Conservation (phyloP, 2,113 vertebrate species). For the Cervus canadensis region DNA sequence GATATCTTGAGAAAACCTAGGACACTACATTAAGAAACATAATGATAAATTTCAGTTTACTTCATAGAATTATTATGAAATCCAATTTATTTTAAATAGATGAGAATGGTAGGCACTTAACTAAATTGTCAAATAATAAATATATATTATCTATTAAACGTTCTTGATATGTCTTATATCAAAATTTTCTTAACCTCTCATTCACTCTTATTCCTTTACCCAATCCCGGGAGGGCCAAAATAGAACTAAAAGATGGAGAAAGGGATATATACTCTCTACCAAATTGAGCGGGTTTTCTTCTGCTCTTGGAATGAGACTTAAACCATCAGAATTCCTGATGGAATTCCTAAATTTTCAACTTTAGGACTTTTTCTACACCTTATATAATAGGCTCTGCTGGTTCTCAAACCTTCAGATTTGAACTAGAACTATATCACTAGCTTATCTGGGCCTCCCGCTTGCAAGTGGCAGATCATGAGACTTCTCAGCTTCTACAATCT, state of each 20-base stretch:
- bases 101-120: background rate
- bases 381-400: background rate
- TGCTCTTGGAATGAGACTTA: background rate
- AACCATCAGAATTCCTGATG: background rate
- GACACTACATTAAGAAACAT: background rate
- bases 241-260: background rate
- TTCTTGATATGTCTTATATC: background rate
- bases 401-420: background rate
- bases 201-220: background rate
- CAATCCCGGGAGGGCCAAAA: background rate
- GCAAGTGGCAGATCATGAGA: background rate
- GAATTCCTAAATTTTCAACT: background rate
- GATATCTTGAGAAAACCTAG: background rate
- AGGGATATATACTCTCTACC: background rate
- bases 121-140: background rate
- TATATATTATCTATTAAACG: background rate
- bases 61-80: background rate
- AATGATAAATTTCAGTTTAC: background rate
- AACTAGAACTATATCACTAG: fast-evolving
- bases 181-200: background rate
- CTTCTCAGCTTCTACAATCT: background rate
- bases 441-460: background rate
- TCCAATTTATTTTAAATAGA: background rate
- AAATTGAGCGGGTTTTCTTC: background rate
- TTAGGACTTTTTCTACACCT: background rate